Evolutionary conservation across 2,888 invertebrate species (phyloP).

Genomic region (Orchesella flavescens): DNA sequence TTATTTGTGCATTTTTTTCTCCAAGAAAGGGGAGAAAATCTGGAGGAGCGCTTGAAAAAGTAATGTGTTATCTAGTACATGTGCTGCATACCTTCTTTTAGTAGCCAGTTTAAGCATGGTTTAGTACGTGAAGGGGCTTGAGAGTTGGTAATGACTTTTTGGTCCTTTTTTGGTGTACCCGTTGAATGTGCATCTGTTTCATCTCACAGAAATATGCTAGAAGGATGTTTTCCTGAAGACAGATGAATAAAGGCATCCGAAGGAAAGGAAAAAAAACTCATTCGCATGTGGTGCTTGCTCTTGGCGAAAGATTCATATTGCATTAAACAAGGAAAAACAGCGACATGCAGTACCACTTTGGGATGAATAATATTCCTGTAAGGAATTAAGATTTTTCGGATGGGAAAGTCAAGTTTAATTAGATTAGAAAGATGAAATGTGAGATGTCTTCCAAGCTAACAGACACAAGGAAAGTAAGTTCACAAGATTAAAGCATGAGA

Average conservation of each 20-base stretch:
- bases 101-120: neutral
- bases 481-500: constrained; percentile 45
- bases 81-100: neutral
- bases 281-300: constrained; percentile 35
- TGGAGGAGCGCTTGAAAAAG: constrained; percentile 16
- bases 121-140: neutral
- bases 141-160: constrained; percentile 54
- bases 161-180: constrained; percentile 20
- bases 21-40: neutral
- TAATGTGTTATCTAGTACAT: neutral
- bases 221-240: constrained; percentile 1
- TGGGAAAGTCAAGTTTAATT: constrained; percentile 68
- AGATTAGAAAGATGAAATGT: constrained; percentile 68
- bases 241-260: constrained; percentile 35
- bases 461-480: constrained; percentile 53
- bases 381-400: constrained; percentile 66
- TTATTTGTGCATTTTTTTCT: neutral
- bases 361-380: constrained; percentile 60
- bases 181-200: constrained; percentile 42
- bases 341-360: constrained; percentile 44
- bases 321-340: constrained; percentile 14
- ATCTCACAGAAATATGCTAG: constrained; percentile 13
- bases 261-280: constrained; percentile 42
- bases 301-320: constrained; percentile 21
- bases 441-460: constrained; percentile 58